A percentile compares a stretch with the other conserved stretches of the same genome.
Conservation (phyloP, 2,888 invertebrate genomes). For the Cantharis rustica region DNA sequence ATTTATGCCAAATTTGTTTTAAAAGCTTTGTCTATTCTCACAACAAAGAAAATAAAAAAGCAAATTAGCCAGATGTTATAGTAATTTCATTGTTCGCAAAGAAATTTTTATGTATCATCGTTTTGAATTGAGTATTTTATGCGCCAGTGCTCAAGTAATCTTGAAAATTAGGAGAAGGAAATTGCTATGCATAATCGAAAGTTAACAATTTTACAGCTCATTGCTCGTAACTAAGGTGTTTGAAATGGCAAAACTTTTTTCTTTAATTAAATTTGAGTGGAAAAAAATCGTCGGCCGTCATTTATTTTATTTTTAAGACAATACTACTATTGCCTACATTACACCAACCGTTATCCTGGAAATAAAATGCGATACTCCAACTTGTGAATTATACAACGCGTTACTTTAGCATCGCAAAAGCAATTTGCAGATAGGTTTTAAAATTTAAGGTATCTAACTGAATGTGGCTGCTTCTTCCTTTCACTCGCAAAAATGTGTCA, state of each 20-base stretch:
- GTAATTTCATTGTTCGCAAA: conserved; percentile 32
- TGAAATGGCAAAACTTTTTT: conserved; percentile 35
- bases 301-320: conserved; percentile 32
- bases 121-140: conserved; percentile 33
- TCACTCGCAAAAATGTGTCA: conserved; percentile 46
- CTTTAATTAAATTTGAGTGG: conserved; percentile 43
- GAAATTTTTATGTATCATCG: conserved; percentile 37
- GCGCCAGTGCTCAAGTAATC: conserved; percentile 33
- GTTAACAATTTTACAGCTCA: conserved; percentile 46
- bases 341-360: conserved; percentile 35
- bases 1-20: conserved; percentile 32
- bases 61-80: conserved; percentile 37
- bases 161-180: conserved; percentile 38
- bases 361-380: conserved; percentile 40
- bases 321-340: conserved; percentile 34
- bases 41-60: conserved; percentile 32
- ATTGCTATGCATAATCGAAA: conserved; percentile 43
- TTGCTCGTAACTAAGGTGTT: conserved; percentile 40
- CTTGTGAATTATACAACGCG: conserved; percentile 43
- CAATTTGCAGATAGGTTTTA: conserved; percentile 50
- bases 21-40: conserved; percentile 26
- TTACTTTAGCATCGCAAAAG: conserved; percentile 40
- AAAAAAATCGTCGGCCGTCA: conserved; percentile 30
- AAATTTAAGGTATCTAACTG: conserved; percentile 48
- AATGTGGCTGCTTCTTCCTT: conserved; percentile 40